Base-by-base conservation (phyloP, 2,888 invertebrate genomes). In the Aporophyla nigra region DNA sequence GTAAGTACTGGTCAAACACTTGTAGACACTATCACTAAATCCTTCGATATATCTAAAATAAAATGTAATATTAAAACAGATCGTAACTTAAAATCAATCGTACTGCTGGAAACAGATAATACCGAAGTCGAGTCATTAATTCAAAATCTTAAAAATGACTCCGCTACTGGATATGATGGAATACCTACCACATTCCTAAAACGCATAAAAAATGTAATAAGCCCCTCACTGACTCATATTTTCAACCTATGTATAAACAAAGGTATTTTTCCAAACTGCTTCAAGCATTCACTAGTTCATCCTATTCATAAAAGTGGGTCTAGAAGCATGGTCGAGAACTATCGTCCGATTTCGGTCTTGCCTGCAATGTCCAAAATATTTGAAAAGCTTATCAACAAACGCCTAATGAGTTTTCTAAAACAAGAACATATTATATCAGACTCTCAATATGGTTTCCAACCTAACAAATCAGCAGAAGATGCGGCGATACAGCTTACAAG, bases 121-220 rank as follows among this genome's bases (percentile, higher is more conserved):
- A 49, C 46, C 46, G 24, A 65, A 46, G 19, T 49, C 4, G 24
- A 49, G 24, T 9, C 19, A 2, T 49, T 65, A 49, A 49, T 49
- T 49, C 49, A 49, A 65, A 65, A 46, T 49, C 65, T 49, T 49
- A 65, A 49, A 58, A 58, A 58, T 27, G 24, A 24, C 58, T 63
- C n/a, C 2, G 63, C 63, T 24, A 46, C 43, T 46, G 43, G 43
- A 46, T 46, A n/a, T 43, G 16, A 63, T 46, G 24, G 43, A 43
- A 63, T 46, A n/a, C 16, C 43, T 24, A 46, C 43, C 16, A 24
- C 16, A 46, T 63, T 46, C 14, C 6, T 56, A 24, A 56, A 56
- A 24, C 56, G 24, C 14, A 56, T 56, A 24, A 56, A 24, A n/a
- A 56, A 56, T 56, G 14, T 14, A n/a, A 56, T 24, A 24, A 56